phyloP scores from a whole-genome alignment of 2,113 vertebrate species.

The Anoplopoma fimbria region DNA sequence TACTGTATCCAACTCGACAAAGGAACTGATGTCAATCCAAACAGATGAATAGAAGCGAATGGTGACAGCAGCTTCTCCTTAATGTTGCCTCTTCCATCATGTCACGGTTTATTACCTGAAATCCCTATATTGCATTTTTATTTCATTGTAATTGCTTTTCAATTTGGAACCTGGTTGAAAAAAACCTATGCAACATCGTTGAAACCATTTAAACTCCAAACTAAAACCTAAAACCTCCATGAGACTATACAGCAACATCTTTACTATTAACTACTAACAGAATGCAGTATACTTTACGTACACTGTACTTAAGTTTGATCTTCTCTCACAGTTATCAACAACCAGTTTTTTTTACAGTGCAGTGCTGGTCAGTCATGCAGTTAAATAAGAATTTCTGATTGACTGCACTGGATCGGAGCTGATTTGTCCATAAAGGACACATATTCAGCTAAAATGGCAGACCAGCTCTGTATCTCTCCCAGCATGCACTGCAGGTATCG shows the following conservation, averaged over 20 bases:
- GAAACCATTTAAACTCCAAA: not conserved
- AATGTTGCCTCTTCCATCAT: too few relatives aligned
- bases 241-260: not conserved
- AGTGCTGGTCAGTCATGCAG: not conserved
- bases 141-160: not conserved
- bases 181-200: not conserved
- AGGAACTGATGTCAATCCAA: not conserved
- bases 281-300: not conserved
- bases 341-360: not conserved
- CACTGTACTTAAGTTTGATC: not conserved
- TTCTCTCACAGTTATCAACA: too few relatives aligned
- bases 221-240: too few relatives aligned
- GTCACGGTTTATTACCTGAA: not conserved
- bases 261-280: not conserved
- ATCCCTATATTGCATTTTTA: not conserved
- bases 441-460: not conserved
- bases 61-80: too few relatives aligned
- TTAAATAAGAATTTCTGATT: not conserved
- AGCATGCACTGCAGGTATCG: conserved; percentile 3
- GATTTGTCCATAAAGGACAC: not conserved
- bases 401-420: not conserved
- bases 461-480: conserved; percentile 1
- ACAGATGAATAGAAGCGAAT: not conserved
- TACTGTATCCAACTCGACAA: not conserved
- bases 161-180: not conserved